These are phyloP conservation scores for Melanocharis versteri DNA, from an alignment of 2,113 vertebrate species.

Conservation along the genomic window DNA sequence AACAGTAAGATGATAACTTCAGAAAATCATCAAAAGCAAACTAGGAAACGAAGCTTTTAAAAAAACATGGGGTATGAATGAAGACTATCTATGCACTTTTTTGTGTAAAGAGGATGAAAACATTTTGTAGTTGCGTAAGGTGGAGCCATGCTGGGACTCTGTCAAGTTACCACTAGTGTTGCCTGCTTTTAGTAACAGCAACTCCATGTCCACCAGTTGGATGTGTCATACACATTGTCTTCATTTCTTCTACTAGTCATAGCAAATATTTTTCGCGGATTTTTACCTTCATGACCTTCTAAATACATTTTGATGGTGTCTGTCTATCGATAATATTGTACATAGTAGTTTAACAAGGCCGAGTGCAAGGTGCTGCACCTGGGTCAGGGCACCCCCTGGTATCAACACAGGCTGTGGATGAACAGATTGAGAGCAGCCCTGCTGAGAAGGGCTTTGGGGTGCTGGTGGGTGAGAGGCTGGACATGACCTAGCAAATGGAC, in stretches of 20 bases:
- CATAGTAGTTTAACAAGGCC: background rate
- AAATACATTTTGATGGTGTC: background rate
- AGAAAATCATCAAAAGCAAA: conserved; percentile 39
- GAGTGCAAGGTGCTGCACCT: background rate
- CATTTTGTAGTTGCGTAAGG: background rate
- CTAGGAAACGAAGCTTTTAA: background rate
- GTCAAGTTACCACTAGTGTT: background rate
- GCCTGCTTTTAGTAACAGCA: background rate
- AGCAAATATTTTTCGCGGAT: background rate
- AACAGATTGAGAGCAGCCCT: background rate
- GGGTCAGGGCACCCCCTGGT: accelerated
- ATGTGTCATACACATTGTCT: background rate
- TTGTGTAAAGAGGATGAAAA: background rate
- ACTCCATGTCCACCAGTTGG: background rate
- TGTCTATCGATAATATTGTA: background rate
- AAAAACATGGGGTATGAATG: background rate
- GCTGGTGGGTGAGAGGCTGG: background rate
- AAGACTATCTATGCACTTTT: background rate
- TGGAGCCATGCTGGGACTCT: background rate
- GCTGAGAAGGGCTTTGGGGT: background rate
- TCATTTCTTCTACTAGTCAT: background rate
- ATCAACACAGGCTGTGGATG: background rate
- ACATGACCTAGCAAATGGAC: background rate
- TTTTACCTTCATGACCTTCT: background rate
- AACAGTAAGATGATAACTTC: background rate